A percentile compares a stretch with the other conserved stretches of the same genome.
Conservation (phyloP, 1,140 invertebrate genomes). For the Drosophila kepulauana region DNA sequence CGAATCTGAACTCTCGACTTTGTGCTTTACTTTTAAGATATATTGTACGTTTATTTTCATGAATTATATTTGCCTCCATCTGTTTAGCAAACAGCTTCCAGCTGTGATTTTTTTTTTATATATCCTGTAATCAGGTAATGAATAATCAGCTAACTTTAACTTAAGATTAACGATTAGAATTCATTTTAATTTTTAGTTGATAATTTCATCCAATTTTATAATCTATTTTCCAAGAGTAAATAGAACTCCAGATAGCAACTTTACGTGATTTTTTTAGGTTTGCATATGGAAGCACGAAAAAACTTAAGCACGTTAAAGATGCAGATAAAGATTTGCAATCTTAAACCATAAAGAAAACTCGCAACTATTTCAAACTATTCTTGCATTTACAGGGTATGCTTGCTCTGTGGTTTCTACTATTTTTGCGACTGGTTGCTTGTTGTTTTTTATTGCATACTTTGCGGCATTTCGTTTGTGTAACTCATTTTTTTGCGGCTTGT, state of each 20-base stretch:
- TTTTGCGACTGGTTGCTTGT: constrained; percentile 14
- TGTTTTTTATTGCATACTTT: constrained; percentile 78
- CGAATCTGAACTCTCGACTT: constrained; percentile 19
- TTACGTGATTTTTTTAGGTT: too few species aligned
- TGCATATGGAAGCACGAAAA: too few species aligned
- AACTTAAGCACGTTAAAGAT: too few species aligned
- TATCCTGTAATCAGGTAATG: constrained; percentile 6
- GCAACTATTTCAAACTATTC: not conserved
- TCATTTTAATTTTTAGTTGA: too few species aligned
- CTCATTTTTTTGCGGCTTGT: constrained; percentile 50
- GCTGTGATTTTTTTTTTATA: not conserved
- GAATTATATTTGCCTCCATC: constrained; percentile 55
- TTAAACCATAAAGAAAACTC: too few species aligned
- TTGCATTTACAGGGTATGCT: constrained; percentile 16
- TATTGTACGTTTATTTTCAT: constrained; percentile 38
- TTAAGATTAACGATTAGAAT: too few species aligned
- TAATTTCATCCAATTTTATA: too few species aligned
- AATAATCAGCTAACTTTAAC: too few species aligned
- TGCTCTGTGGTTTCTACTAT: too few species aligned
- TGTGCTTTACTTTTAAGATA: constrained; percentile 41
- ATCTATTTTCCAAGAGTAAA: too few species aligned
- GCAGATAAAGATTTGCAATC: too few species aligned
- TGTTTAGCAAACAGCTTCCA: constrained; percentile 1
- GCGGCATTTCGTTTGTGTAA: constrained; percentile 73
- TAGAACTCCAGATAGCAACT: too few species aligned